Evolutionary conservation across 2,797 vertebrate genomes (phyloP), one percentile per base, ranked within the genome.

Genomic region (Gobio occitaniae): DNA sequence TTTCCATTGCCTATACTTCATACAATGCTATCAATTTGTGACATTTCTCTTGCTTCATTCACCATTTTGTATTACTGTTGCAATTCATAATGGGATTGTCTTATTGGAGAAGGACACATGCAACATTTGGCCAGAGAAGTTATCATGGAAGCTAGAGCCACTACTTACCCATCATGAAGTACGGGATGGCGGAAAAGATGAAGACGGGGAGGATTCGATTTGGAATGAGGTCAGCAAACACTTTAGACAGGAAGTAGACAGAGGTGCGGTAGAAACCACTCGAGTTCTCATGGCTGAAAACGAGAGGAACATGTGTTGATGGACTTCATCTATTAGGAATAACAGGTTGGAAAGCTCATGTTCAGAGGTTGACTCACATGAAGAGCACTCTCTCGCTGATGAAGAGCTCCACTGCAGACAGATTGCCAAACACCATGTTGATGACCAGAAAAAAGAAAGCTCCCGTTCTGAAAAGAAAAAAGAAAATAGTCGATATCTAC

Each of bases 381-480:
- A 84, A 87, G 69, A 87, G 86, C 38, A 76, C 86, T 82, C 93
- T 92, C 84, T 94, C 93, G 4, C 92, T 91, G 80, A 92, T 93
- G 86, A 95, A 95, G 89, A 95, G 91, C 81, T 94, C 95, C 75
- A 96, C 94, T 2, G 96, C 95, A 1, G 95, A 96, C 82, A 96
- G 94, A 89, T 96, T 96, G 48, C 93, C 95, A 93, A 96, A 96
- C 65, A 96, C 94, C 94, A 95, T 95, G 91, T 96, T 96, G 89
- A 96, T 95, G 89, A 94, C 92, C 48, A 94, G 89, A 86, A 95
- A 95, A 90, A 95, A 96, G 88, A 96, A 96, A 0, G 93, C 94
- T 50, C 94, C 94, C 0, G 3, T 88, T 89, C 95, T 94, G 84
- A 63, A 2, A 71, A 8, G 25, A 15, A 63, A 65, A 65, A 65